Evolutionary conservation across 2,113 vertebrate species (phyloP), one percentile per base, ranked within the genome.

Genomic region (Ictalurus furcatus): DNA sequence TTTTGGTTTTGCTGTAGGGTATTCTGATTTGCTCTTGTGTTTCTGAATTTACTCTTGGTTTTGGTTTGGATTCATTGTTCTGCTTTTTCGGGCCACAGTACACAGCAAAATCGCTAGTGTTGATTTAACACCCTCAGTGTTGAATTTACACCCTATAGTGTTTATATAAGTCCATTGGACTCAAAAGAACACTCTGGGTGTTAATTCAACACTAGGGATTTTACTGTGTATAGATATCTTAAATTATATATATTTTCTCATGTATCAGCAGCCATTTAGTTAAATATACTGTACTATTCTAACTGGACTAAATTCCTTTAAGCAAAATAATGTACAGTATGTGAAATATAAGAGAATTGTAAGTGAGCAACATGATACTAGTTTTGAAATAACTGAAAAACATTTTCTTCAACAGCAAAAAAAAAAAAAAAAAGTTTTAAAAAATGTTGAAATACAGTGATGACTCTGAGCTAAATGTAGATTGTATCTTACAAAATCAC

Each of bases 401-500:
- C 12, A 28, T 25, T 61, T 65, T 37, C 21, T n/a, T 13, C 30
- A 13, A 56, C 11, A 48, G 4, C 5, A n/a, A n/a, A 19, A 23
- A 82, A 74, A 28, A 61, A 54, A 84, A 40, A 19, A 52, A 21
- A 21, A 61, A 61, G 19, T 23, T 69, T 13, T 0, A 2, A n/a
- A 30, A 74, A 74, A 73, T 2, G 37, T 40, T 73, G 23, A 76
- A 19, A 44, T n/a, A 65, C 73, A 34, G 34, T 87, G 48, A 69
- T 48, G 58, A 59, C 34, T 54, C 19, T 44, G 19, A 65, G 19
- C 54, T 59, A 28, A 56, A 40, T 74, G 34, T 58, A 76, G 13
- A 86, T 73, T 56, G 28, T 80, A 30, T 71, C 11, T 88, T 71
- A 40, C 16, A 56, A 86, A 89, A 85, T 74, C 4, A 74, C 21